phyloP scores from a whole-genome alignment of 2,888 invertebrate genomes.

The Cinara cedri region DNA sequence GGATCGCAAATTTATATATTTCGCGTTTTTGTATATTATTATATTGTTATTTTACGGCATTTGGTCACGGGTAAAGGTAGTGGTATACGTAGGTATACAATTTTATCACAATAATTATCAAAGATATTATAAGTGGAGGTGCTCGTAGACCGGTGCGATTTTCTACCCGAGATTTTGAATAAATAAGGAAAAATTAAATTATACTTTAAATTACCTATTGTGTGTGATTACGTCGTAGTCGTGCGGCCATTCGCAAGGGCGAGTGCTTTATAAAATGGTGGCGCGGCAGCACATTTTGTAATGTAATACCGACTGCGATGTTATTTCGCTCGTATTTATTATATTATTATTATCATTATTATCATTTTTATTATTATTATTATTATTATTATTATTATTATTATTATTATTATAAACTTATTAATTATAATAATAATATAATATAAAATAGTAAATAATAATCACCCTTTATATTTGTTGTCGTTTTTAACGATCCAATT shows the following conservation, averaged over 20 bases:
- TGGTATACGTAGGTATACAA: slow-evolving; percentile 20
- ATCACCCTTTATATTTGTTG: too few species aligned
- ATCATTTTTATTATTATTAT: too few species aligned
- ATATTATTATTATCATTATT: slow-evolving; percentile 17
- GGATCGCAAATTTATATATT: slow-evolving; percentile 48
- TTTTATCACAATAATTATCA: slow-evolving; percentile 50
- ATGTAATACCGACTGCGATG: neutral
- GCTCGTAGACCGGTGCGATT: neutral
- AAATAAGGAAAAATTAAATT: slow-evolving; percentile 53
- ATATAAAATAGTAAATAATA: neutral
- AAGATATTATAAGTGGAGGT: slow-evolving; percentile 17
- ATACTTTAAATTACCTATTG: slow-evolving; percentile 2
- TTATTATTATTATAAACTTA: neutral
- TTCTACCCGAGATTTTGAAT: slow-evolving; percentile 38
- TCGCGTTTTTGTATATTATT: slow-evolving; percentile 37
- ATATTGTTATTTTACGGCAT: slow-evolving; percentile 40
- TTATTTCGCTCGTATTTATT: slow-evolving; percentile 17
- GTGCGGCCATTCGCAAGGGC: neutral
- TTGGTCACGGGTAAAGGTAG: slow-evolving; percentile 25
- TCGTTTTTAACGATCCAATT: too few species aligned
- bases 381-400: too few species aligned
- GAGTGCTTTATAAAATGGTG: neutral
- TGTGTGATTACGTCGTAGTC: slow-evolving; percentile 22
- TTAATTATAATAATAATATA: neutral
- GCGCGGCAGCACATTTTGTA: neutral